Percentiles rank a stretch among this genome's conserved stretches.
Conservation (phyloP, 1,140 invertebrate species). For the Drosophila kikkawai region DNA sequence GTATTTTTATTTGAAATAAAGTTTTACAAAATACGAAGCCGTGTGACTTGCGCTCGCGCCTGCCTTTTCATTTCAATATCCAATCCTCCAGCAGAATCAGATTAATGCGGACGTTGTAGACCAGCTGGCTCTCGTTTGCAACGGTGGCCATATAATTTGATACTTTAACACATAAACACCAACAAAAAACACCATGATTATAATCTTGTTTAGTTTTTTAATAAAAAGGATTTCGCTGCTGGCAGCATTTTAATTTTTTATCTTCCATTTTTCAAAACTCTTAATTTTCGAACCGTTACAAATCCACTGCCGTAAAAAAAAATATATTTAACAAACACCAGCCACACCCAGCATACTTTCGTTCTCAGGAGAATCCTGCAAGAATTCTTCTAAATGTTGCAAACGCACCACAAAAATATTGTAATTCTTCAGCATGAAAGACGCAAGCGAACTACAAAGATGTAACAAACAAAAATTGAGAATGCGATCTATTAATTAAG, state of each 20-base stretch:
- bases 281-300: constrained; percentile 65
- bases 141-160: constrained; percentile 33
- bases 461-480: constrained; percentile 43
- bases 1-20: constrained; percentile 83
- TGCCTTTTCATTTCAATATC: constrained; percentile 56
- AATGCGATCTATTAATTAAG: constrained; percentile 42
- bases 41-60: constrained; percentile 33
- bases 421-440: constrained; percentile 33
- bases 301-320: constrained; percentile 72
- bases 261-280: constrained; percentile 17
- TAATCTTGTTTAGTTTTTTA: constrained; percentile 35
- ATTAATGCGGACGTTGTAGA: constrained; percentile 54
- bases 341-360: constrained; percentile 50
- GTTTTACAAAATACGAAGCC: constrained; percentile 73
- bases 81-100: constrained; percentile 5
- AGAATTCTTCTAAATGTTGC: constrained; percentile 22
- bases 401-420: constrained; percentile 13
- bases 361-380: constrained; percentile 24
- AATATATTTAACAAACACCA: constrained; percentile 14
- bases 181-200: constrained; percentile 7
- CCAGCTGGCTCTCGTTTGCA: constrained; percentile 75
- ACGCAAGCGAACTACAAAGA: constrained; percentile 16
- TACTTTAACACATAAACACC: constrained; percentile 18
- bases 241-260: constrained; percentile 60
- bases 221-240: constrained; percentile 60